Base-by-base conservation (phyloP, 2,888 invertebrate species). In the Aphodius granarius region DNA sequence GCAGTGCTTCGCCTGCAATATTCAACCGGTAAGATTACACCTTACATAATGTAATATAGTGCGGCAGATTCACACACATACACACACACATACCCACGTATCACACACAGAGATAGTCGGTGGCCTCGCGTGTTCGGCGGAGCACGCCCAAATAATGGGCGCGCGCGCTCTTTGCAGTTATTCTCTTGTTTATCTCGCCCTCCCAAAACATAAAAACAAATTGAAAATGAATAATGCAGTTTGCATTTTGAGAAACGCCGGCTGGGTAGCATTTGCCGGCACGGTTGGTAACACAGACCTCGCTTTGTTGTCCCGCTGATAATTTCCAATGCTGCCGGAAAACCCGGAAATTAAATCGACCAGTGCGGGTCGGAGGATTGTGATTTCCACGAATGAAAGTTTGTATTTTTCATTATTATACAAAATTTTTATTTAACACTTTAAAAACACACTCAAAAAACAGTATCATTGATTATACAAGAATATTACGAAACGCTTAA, bases 11-110 rank as follows among this genome's bases (percentile, higher is more conserved):
- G 18, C 17, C 64, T 80, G 22, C 70, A 80, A 78, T 78, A 80
- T 80, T 80, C 73, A 79, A 63, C 21, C 73, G 74, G 73, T 73
- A 75, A 80, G 78, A 80, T 80, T 80, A 78, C 79, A 73, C 77
- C 76, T 43, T 80, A 77, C 79, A 80, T 80, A 80, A 80, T 80
- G 77, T 75, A 80, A 78, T 72, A 75, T 74, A 63, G 72, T 20
- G 74, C 43, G 43, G 76, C 15, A n/a, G 63, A 71, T 23, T 68
- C 63, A 43, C 43, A 43, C 43, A 13, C 4, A 43, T 13, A 43
- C 43, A 43, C 43, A 3, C 43, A 43, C 43, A 43, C 23, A 9
- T 43, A 43, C 23, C 4, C 23, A 23, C 23, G 23, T 6, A 23
- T n/a, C 23, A 23, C 23, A 23, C 23, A 3, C 43, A 43, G 43